These are phyloP conservation scores for Spondyliosoma cantharus DNA, from an alignment of 2,797 vertebrate species.

Conservation along the genomic window DNA sequence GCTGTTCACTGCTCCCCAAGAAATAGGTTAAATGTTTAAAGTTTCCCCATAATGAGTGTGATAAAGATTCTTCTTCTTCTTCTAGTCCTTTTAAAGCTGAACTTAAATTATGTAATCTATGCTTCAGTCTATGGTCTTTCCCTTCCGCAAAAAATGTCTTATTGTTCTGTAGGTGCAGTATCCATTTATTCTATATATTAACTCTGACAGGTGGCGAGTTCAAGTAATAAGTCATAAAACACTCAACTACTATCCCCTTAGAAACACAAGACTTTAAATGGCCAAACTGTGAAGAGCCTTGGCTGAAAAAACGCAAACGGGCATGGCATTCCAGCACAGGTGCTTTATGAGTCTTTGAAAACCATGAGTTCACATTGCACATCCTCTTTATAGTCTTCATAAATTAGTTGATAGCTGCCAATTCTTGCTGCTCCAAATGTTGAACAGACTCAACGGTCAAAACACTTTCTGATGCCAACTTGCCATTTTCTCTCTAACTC, in stretches of 20 bases:
- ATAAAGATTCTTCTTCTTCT: too few relatives aligned
- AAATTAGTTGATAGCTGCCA: constrained; percentile 41
- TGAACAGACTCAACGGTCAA: constrained; percentile 32
- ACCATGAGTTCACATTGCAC: constrained; percentile 34
- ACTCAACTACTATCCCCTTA: background rate
- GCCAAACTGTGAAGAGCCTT: constrained; percentile 23
- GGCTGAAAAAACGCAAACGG: background rate
- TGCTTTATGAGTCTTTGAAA: constrained; percentile 49
- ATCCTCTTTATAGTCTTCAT: constrained; percentile 49
- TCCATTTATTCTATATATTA: background rate
- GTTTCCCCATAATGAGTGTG: too few relatives aligned
- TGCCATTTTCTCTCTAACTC: constrained; percentile 30
- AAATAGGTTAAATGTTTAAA: too few relatives aligned
- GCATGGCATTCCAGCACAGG: constrained; percentile 23
- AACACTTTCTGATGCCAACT: constrained; percentile 41
- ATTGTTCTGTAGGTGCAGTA: background rate
- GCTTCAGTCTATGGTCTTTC: too few relatives aligned
- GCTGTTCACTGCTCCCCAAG: too few relatives aligned
- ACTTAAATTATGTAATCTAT: too few relatives aligned
- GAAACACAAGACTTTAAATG: constrained; percentile 3
- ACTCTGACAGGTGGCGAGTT: background rate
- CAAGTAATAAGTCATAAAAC: constrained; percentile 4
- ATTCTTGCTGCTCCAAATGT: constrained; percentile 41
- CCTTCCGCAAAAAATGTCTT: too few relatives aligned
- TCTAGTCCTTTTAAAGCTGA: too few relatives aligned